Conservation (phyloP, 2,888 invertebrate species). For the Drosophila suboccidentalis region DNA sequence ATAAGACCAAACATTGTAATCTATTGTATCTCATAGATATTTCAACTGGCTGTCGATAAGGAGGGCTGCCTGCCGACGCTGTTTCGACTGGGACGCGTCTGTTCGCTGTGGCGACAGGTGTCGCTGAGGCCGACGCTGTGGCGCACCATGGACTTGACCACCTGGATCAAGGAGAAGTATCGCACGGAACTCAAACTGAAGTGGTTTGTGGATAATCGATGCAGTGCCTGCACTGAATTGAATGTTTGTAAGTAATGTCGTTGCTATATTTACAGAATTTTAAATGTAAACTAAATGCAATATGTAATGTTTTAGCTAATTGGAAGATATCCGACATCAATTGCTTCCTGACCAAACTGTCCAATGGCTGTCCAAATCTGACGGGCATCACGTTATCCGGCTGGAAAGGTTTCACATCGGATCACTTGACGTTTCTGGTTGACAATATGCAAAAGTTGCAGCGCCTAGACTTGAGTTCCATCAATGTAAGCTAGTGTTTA, state of each 20-base stretch:
- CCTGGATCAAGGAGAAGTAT: conserved; percentile 90
- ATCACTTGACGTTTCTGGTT: conserved; percentile 90
- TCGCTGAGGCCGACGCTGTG: conserved; percentile 90
- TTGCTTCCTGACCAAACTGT: conserved; percentile 90
- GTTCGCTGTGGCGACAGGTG: conserved; percentile 91
- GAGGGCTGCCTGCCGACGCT: conserved; percentile 92
- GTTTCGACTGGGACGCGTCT: conserved; percentile 91
- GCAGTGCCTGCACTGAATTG: conserved; percentile 90
- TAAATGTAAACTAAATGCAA: background rate
- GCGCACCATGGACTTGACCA: conserved; percentile 92
- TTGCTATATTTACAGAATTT: background rate
- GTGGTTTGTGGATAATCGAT: conserved; percentile 92
- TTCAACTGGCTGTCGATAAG: conserved; percentile 89
- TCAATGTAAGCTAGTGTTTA: conserved; percentile 86
- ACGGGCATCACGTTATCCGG: conserved; percentile 91
- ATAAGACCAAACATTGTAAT: background rate
- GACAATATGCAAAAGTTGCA: conserved; percentile 90
- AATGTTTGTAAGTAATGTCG: conserved; percentile 90
- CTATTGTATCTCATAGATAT: conserved; percentile 87
- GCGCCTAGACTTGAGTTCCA: conserved; percentile 91
- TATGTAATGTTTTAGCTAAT: conserved; percentile 87
- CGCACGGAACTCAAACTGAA: conserved; percentile 92
- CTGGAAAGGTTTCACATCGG: conserved; percentile 92
- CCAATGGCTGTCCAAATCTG: conserved; percentile 90
- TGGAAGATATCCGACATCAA: conserved; percentile 93